Conservation (phyloP, 2,113 vertebrate species). For the Tor tambroides region DNA sequence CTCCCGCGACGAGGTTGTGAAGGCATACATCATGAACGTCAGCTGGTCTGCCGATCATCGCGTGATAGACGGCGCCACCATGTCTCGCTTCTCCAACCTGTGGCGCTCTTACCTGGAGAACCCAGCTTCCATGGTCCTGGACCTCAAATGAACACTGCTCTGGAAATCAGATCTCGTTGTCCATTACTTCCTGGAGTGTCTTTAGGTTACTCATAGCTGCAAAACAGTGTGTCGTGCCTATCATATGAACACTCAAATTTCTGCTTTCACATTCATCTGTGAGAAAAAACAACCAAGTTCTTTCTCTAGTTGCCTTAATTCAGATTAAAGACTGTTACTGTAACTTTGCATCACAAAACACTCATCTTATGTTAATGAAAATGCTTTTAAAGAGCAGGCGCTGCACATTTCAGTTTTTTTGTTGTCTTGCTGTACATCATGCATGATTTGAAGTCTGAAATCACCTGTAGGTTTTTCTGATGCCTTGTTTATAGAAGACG, state of each 20-base stretch:
- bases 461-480: no score
- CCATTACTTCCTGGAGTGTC: not conserved
- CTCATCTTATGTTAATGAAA: no score
- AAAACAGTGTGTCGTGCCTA: not conserved
- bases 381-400: no score
- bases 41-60: constrained; percentile 98
- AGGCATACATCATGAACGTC: constrained; percentile 89
- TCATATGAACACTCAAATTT: not conserved
- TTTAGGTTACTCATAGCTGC: not conserved
- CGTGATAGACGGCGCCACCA: constrained; percentile 92
- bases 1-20: constrained; percentile 78
- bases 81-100: constrained; percentile 96
- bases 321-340: not conserved
- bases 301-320: not conserved
- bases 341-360: no score
- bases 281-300: no score
- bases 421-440: no score
- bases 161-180: not conserved
- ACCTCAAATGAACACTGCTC: constrained; percentile 81
- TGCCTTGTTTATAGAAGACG: no score
- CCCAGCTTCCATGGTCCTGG: constrained; percentile 88
- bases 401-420: no score
- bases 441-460: no score
- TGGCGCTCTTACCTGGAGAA: constrained; percentile 95
- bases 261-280: not conserved